A percentile compares a stretch with the other conserved stretches of the same genome.
phyloP scores from a whole-genome alignment of 53 echinoderm and acorn worm species.

The Antedon mediterranea region DNA sequence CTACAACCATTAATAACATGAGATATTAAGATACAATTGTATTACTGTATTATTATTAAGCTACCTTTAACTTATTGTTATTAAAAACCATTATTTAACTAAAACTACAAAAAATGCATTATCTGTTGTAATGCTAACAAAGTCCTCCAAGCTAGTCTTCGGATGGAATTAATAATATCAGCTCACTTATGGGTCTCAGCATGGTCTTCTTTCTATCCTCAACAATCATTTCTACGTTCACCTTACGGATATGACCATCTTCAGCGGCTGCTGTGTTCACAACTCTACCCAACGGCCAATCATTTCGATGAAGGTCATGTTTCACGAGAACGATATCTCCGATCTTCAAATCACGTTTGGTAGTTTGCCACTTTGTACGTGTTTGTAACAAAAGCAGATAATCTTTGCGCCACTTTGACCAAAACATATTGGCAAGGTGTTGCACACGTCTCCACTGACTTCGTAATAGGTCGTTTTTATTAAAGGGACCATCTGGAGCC shows the following conservation, averaged over 20 bases:
- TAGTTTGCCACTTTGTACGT: constrained; percentile 25
- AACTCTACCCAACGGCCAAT: constrained; percentile 35
- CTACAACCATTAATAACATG: background rate
- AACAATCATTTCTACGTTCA: constrained; percentile 18
- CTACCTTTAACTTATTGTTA: too few relatives aligned
- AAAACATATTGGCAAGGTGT: constrained; percentile 42
- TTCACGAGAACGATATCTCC: constrained; percentile 34
- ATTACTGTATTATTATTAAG: too few relatives aligned
- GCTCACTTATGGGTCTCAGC: constrained; percentile 31
- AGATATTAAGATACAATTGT: too few relatives aligned
- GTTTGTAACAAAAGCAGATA: constrained; percentile 35
- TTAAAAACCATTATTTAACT: too few relatives aligned
- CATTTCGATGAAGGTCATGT: constrained; percentile 20
- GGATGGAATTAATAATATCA: constrained; percentile 26
- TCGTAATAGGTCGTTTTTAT: constrained; percentile 21
- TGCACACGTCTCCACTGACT: constrained; percentile 45
- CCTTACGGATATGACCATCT: constrained; percentile 30
- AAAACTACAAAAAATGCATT: too few relatives aligned
- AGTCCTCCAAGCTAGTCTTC: too few relatives aligned
- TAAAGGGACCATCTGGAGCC: constrained; percentile 40
- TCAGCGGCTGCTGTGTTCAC: constrained; percentile 4
- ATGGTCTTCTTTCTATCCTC: constrained; percentile 37
- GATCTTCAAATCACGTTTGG: constrained; percentile 14
- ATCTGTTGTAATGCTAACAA: too few relatives aligned
- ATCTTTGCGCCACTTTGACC: constrained; percentile 33